phyloP scores from a whole-genome alignment of 2,113 vertebrate species.

The Epinephelus cyanopodus region DNA sequence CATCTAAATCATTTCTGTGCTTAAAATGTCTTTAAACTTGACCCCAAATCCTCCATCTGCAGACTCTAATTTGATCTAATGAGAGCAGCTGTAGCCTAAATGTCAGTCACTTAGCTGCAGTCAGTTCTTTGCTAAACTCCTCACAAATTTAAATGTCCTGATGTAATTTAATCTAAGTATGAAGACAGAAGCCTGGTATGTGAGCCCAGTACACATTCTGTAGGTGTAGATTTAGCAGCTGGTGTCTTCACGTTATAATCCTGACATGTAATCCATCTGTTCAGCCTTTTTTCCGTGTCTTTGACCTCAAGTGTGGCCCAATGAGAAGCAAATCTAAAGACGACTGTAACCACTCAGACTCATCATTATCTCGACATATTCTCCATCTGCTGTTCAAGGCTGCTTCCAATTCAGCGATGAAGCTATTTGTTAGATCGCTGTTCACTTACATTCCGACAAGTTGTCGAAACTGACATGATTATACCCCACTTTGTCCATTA shows the following conservation, averaged over 20 bases:
- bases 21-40: constrained; percentile 5
- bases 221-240: constrained; percentile 28
- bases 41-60: constrained; percentile 6
- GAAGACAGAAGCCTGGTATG: not conserved
- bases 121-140: not conserved
- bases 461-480: not conserved
- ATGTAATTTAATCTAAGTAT: not conserved
- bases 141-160: not conserved
- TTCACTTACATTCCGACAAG: not conserved
- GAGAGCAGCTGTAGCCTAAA: constrained; percentile 21
- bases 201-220: not conserved
- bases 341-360: not conserved
- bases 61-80: constrained; percentile 6
- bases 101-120: not conserved
- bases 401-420: not conserved
- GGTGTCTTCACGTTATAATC: constrained; percentile 44
- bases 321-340: not conserved
- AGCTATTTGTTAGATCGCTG: not conserved
- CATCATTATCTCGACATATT: not conserved
- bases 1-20: not conserved
- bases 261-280: constrained; percentile 56
- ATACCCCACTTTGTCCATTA: not conserved
- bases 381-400: constrained; percentile 29
- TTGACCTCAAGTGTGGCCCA: not conserved
- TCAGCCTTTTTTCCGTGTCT: not conserved